Base-by-base conservation (phyloP, 2,797 vertebrate genomes). In the Hoplostethus atlanticus region DNA sequence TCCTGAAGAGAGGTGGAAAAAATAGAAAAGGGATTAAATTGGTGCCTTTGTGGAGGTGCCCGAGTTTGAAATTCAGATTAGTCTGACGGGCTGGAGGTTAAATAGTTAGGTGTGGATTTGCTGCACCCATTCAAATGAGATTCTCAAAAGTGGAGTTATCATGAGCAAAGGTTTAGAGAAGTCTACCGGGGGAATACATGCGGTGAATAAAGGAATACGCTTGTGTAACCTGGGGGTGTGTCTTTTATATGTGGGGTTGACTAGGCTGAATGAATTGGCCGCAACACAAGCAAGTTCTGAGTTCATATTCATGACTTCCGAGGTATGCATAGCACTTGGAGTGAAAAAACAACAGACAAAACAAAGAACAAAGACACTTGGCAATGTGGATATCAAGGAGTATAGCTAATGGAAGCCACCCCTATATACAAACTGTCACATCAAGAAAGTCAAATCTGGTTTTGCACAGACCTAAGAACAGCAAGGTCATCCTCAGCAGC, bases 401-500 rank as follows among this genome's bases (percentile, higher is more conserved):
- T 52, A 66, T 60, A 72, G 21, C 64, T 72, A 61, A 79, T 66
- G 75, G 71, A 79, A 82, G 71, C 80, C 31, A 47, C 58, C 55
- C 67, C 60, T 59, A 48, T 73, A 76, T 54, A 82, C 72, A 46
- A 61, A 87, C 84, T 81, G 76, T 84, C 81, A 84, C 80, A 81
- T 84, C 68, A 48, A 64, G 59, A 81, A 85, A 90, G 86, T 86
- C 81, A 82, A 78, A 85, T 73, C 79, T 80, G 44, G 6, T 86
- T 79, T 84, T 25, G 38, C 61, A 55, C 67, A 80, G 75, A 76
- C 62, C 66, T 68, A 71, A 48, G 71, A 78, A 70, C 77, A 90
- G 84, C 65, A 73, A 90, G 92, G 92, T 92, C 90, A 87, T 87
- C 84, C 80, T 89, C 88, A 16, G 48, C 83, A 83, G 88, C 84